A percentile compares a stretch with the other conserved stretches of the same genome.
Evolutionary conservation across 2,888 invertebrate species (phyloP).

Genomic region (Smittia sp.): DNA sequence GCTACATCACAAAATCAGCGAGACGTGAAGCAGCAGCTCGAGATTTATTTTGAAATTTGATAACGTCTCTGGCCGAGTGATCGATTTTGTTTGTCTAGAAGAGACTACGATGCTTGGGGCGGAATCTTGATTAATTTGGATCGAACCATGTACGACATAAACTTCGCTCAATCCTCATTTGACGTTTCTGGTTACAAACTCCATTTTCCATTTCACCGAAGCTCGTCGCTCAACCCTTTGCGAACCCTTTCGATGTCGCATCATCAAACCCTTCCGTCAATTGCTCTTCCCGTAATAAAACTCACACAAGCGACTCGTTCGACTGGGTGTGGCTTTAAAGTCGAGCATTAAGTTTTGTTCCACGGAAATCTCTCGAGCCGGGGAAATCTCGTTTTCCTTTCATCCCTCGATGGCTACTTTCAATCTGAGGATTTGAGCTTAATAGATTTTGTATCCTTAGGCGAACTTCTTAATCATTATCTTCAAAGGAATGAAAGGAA

Average conservation of each 20-base stretch:
- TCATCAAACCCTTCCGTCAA: constrained; percentile 20
- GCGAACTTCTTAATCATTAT: constrained; percentile 14
- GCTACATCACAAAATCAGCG: background rate
- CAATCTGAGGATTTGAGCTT: background rate
- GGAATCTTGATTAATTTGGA: no score
- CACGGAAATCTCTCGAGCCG: background rate
- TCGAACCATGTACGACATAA: no score
- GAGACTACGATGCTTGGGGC: no score
- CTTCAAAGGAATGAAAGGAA: constrained; percentile 13
- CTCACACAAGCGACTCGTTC: background rate
- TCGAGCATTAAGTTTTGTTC: background rate
- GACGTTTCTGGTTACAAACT: background rate
- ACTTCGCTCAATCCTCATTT: no score
- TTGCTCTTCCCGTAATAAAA: background rate
- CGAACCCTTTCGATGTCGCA: constrained; percentile 16
- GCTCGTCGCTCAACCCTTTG: constrained; percentile 13
- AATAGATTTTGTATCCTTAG: constrained; percentile 23
- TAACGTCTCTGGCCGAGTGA: constrained; percentile 6
- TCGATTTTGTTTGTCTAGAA: background rate
- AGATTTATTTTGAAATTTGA: background rate
- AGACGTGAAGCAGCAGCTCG: background rate
- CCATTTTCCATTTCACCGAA: constrained; percentile 1
- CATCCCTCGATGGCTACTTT: constrained; percentile 23
- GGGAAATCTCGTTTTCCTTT: background rate
- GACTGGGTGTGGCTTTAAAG: constrained; percentile 9